Evolutionary conservation across 2,113 vertebrate species (phyloP).

Genomic region (Equus quagga): DNA sequence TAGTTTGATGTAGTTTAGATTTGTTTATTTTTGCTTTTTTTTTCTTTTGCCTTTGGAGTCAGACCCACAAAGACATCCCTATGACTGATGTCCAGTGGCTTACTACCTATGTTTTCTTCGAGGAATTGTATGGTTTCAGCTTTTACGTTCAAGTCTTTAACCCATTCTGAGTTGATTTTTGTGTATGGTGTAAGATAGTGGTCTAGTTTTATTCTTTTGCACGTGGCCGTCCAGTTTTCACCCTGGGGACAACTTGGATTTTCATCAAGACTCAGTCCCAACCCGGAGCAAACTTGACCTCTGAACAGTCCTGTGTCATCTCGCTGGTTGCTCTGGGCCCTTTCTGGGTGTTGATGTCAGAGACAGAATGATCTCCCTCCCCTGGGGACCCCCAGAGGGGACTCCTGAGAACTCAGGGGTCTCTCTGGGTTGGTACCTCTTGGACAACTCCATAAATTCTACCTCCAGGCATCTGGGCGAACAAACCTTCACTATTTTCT

Average conservation of each 20-base stretch:
- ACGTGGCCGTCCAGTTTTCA: no score
- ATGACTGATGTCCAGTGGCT: no score
- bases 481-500: not conserved
- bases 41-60: no score
- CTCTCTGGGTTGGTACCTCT: not conserved
- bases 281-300: not conserved
- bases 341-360: not conserved
- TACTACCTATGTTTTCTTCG: no score
- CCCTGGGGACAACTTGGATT: not conserved
- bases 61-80: no score
- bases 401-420: not conserved
- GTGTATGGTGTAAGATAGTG: no score
- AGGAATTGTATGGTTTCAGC: no score
- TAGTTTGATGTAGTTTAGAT: no score
- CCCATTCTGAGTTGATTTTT: no score
- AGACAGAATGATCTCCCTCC: not conserved
- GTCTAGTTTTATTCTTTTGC: no score
- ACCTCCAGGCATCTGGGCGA: not conserved
- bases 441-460: not conserved
- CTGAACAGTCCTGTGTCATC: rapidly evolving
- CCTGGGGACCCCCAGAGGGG: not conserved
- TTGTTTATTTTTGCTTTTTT: no score
- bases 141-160: no score
- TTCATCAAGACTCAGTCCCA: not conserved
- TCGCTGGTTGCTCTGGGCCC: not conserved